Base-by-base conservation (phyloP, 2,888 invertebrate species). In the Galeopsomyia nigrocyanea region DNA sequence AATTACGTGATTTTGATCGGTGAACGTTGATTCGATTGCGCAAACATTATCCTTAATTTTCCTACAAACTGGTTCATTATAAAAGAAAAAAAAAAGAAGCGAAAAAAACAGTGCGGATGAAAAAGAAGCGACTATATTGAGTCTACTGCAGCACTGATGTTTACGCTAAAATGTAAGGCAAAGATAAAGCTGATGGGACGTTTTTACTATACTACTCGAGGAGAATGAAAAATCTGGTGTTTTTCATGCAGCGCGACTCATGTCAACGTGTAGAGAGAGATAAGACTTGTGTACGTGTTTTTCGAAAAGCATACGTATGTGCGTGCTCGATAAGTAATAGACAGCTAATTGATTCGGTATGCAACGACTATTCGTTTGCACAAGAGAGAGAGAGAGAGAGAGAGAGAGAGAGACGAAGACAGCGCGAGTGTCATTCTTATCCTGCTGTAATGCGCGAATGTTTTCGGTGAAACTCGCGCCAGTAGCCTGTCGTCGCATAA, bases 81-180 rank as follows among this genome's bases (percentile, higher is more conserved):
- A 39, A 39, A 10, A 39, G 13, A 39, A 39, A 39, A 39, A 39
- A 39, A 39, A 39, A 5, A 39, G 13, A 39, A 10, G 10, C 39
- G 10, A 39, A 10, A 39, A 7, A 10, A 39, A 39, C 2, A 39
- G 10, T 10, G 13, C 39, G 7, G 39, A 39, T 51, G 21, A 58
- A 31, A 56, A 55, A 68, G 19, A 26, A 46, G 7, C 22, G n/a
- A 26, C 47, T 68, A 62, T 68, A 62, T 68, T 68, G 68, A 68
- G 68, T 61, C 68, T 68, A 61, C 22, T 46, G 49, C 31, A 10
- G 5, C 39, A 7, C 39, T 13, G 2, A 3, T 58, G 21, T 50
- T 67, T 65, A 14, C 5, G 5, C 39, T 16, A 50, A 60, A 19
- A 65, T 56, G 22, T 68, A 60, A 53, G 17, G 61, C 68, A 68